A percentile compares a stretch with the other conserved stretches of the same genome.
phyloP scores from a whole-genome alignment of 2,888 invertebrate species.

The Andrena trimmerana region DNA sequence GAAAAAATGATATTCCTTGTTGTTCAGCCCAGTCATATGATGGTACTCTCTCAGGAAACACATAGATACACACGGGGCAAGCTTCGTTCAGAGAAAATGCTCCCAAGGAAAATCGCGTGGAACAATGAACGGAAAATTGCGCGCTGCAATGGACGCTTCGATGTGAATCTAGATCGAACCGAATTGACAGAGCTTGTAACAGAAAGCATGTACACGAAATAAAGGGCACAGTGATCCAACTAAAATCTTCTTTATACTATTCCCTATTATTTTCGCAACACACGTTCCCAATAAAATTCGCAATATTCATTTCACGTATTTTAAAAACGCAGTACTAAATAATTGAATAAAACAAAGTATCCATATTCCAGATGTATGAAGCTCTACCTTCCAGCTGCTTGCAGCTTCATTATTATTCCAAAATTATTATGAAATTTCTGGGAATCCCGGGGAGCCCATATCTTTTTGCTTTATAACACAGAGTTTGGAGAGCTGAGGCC shows the following conservation, averaged over 20 bases:
- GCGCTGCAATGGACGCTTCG: neutral
- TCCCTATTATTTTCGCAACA: neutral
- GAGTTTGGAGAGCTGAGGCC: neutral
- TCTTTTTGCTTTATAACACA: no score
- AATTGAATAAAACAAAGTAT: no score
- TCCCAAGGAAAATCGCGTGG: constrained; percentile 28
- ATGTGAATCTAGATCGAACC: constrained; percentile 11
- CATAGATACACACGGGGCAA: neutral
- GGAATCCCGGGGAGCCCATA: neutral
- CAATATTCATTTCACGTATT: neutral
- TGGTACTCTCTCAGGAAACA: constrained; percentile 11
- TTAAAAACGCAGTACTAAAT: neutral
- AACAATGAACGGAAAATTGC: constrained; percentile 44
- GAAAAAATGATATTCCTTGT: constrained; percentile 27
- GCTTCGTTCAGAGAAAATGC: neutral
- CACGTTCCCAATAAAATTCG: neutral
- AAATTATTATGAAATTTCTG: no score
- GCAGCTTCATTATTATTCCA: no score
- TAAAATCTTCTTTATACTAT: neutral
- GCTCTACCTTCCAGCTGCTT: no score
- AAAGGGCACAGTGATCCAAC: neutral
- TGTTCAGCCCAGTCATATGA: constrained; percentile 18
- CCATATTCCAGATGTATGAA: no score
- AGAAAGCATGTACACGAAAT: neutral
- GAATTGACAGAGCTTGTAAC: constrained; percentile 1